These are phyloP conservation scores for Peribatodes rhomboidaria DNA, from an alignment of 2,888 invertebrate genomes.

Conservation along the genomic window DNA sequence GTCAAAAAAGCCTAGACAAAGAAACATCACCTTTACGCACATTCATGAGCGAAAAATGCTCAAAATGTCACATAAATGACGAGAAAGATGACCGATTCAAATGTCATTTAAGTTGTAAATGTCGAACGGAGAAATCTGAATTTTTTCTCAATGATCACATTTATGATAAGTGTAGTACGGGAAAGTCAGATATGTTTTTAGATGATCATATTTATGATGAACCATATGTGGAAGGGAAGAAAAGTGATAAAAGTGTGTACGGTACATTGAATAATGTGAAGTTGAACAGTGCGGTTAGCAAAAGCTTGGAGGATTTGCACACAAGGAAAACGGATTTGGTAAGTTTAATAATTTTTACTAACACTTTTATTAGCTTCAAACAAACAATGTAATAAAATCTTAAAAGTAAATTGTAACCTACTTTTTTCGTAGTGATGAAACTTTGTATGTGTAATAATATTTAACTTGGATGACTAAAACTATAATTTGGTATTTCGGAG, in stretches of 20 bases:
- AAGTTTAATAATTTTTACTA: slow-evolving; percentile 47
- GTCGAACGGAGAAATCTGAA: slow-evolving; percentile 63
- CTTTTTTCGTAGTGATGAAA: too few relatives aligned
- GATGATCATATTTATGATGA: slow-evolving; percentile 89
- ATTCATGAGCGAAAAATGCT: slow-evolving; percentile 57
- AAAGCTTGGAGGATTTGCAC: slow-evolving; percentile 71
- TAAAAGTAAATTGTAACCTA: too few relatives aligned
- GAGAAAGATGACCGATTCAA: slow-evolving; percentile 68
- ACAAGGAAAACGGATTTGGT: slow-evolving; percentile 54
- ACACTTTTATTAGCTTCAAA: not conserved
- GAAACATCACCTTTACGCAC: slow-evolving; percentile 50
- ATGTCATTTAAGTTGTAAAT: slow-evolving; percentile 77
- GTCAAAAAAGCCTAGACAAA: slow-evolving; percentile 57
- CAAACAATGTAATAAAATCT: too few relatives aligned
- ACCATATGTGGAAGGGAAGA: slow-evolving; percentile 55
- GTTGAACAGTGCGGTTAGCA: slow-evolving; percentile 53
- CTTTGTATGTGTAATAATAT: too few relatives aligned
- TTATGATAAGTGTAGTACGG: slow-evolving; percentile 84
- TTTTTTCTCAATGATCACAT: slow-evolving; percentile 85
- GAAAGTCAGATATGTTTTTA: slow-evolving; percentile 70
- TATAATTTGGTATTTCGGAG: too few relatives aligned
- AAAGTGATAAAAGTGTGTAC: slow-evolving; percentile 55
- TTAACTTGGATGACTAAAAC: too few relatives aligned
- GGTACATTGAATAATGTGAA: slow-evolving; percentile 67
- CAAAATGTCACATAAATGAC: slow-evolving; percentile 65